These are phyloP conservation scores for Poecilia velifera DNA, from an alignment of 2,797 vertebrate genomes.

Conservation along the genomic window DNA sequence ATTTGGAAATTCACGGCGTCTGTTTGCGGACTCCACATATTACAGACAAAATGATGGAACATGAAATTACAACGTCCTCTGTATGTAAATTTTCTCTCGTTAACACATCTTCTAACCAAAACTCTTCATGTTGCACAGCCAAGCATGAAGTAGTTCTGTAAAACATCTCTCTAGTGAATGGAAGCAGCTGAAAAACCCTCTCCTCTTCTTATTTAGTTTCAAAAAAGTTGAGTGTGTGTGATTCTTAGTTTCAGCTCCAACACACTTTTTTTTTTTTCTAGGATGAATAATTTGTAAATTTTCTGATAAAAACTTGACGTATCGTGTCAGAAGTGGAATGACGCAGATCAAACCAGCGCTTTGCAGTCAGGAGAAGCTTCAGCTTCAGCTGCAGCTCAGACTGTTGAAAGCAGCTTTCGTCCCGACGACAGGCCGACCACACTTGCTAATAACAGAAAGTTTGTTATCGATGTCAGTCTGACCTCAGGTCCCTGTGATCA, in stretches of 20 bases:
- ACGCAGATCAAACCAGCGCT: not conserved
- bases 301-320: not conserved
- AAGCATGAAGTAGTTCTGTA: not conserved
- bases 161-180: not conserved
- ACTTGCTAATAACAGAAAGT: not conserved
- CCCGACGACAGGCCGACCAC: not conserved
- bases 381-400: not conserved
- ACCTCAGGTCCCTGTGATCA: slow-evolving; percentile 66
- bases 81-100: not conserved
- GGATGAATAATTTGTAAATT: not conserved
- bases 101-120: not conserved
- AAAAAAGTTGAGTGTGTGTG: not conserved
- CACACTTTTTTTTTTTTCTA: not conserved
- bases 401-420: not conserved
- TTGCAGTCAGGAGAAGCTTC: not conserved
- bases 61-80: not conserved
- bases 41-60: not conserved
- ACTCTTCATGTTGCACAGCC: too few relatives aligned
- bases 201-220: not conserved
- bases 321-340: not conserved
- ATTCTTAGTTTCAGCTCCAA: not conserved
- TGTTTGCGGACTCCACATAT: too few relatives aligned
- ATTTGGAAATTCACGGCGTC: not conserved
- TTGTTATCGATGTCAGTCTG: slow-evolving; percentile 63
- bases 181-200: not conserved